phyloP scores from a whole-genome alignment of 2,888 invertebrate species.

The Lithodes maja region DNA sequence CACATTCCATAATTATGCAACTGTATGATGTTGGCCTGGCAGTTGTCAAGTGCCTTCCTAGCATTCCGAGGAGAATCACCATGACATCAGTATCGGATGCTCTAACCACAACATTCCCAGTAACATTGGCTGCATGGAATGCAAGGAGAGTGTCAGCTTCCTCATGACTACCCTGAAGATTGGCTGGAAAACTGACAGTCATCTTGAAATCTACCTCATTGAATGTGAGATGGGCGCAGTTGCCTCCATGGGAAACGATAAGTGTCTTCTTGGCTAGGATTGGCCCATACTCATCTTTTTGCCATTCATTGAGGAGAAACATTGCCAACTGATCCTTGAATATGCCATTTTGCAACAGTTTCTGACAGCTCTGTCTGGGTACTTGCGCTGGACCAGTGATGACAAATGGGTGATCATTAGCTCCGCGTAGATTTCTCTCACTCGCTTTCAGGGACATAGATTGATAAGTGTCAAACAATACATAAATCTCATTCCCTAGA shows the following conservation, averaged over 20 bases:
- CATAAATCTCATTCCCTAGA: no score
- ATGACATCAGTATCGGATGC: conserved; percentile 33
- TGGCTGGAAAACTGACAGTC: background rate
- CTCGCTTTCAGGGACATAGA: no score
- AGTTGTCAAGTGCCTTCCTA: background rate
- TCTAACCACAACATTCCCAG: conserved; percentile 6
- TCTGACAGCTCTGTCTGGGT: no score
- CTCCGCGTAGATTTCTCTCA: no score
- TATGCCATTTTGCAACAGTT: no score
- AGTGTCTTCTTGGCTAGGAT: background rate
- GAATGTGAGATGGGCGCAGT: background rate
- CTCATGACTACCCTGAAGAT: conserved; percentile 18
- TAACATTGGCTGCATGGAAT: background rate
- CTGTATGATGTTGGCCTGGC: background rate
- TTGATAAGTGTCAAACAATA: no score
- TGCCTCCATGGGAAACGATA: background rate
- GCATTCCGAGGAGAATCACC: conserved; percentile 25
- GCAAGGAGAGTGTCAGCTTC: conserved; percentile 6
- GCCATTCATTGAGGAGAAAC: no score
- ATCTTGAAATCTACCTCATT: background rate
- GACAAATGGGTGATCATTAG: no score
- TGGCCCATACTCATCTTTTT: no score
- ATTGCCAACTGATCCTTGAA: no score
- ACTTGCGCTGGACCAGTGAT: no score
- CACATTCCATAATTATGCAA: conserved; percentile 30